Evolutionary conservation across 2,888 invertebrate genomes (phyloP).

Genomic region (Standfussiana lucernea): DNA sequence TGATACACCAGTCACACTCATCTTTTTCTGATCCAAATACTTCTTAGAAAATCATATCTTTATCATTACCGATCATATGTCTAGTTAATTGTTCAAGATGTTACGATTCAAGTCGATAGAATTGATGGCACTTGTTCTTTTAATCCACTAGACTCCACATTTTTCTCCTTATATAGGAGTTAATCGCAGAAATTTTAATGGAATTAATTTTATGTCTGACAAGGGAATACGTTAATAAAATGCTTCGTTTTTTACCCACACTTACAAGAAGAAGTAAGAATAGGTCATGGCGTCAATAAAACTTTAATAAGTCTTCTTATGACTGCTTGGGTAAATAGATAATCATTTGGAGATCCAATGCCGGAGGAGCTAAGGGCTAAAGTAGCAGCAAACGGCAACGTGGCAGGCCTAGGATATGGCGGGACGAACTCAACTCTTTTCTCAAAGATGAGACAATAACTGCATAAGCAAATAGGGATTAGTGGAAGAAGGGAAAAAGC

Average conservation of each 20-base stretch:
- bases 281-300: not conserved
- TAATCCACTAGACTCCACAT: constrained; percentile 17
- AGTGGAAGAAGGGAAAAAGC: not conserved
- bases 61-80: constrained; percentile 24
- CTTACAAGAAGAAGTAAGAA: not conserved
- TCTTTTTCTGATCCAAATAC: constrained; percentile 11
- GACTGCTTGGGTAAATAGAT: not conserved
- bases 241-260: constrained; percentile 10
- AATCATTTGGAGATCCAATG: not conserved
- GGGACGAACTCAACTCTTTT: not conserved
- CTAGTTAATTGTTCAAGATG: constrained; percentile 48
- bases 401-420: not conserved
- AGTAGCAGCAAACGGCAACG: not conserved
- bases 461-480: not conserved
- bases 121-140: constrained; percentile 43
- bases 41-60: constrained; percentile 43
- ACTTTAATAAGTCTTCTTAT: not conserved
- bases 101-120: constrained; percentile 25
- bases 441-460: not conserved
- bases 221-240: not conserved
- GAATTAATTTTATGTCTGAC: constrained; percentile 15
- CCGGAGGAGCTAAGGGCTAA: not conserved
- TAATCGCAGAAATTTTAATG: constrained; percentile 21
- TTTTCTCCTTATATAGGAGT: not conserved
- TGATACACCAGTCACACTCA: not conserved